phyloP scores from a whole-genome alignment of 2,888 invertebrate genomes.

The Cactoblastis cactorum region DNA sequence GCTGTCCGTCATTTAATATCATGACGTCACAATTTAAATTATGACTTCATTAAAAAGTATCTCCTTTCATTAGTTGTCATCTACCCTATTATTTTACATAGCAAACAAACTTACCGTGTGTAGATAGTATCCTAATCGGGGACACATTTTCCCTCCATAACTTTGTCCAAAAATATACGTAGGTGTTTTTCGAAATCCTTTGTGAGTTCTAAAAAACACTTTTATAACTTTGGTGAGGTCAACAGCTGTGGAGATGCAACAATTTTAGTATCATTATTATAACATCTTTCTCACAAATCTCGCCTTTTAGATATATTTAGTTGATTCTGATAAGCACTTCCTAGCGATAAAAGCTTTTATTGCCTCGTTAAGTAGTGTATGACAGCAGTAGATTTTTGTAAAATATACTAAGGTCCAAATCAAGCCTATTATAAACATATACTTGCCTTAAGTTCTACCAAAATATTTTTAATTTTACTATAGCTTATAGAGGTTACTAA shows the following conservation, averaged over 20 bases:
- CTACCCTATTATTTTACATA: too few relatives aligned
- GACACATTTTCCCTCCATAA: constrained; percentile 94
- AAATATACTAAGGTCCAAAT: too few relatives aligned
- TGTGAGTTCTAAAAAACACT: constrained; percentile 82
- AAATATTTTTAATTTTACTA: too few relatives aligned
- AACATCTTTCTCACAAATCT: constrained; percentile 8
- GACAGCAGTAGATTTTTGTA: too few relatives aligned
- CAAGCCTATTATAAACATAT: too few relatives aligned
- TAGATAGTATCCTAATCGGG: constrained; percentile 58
- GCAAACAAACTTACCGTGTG: constrained; percentile 46
- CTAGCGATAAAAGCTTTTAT: not conserved
- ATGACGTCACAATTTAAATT: constrained; percentile 4
- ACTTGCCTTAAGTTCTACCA: too few relatives aligned
- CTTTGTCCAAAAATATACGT: constrained; percentile 93
- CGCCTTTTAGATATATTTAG: not conserved
- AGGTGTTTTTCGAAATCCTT: constrained; percentile 85
- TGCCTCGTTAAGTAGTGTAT: not conserved
- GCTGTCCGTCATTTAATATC: too few relatives aligned
- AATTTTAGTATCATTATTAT: not conserved
- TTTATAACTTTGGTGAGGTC: constrained; percentile 87
- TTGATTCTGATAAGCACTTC: constrained; percentile 4
- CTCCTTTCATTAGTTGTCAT: not conserved
- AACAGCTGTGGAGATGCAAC: constrained; percentile 64
- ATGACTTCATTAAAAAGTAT: constrained; percentile 7
- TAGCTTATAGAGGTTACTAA: too few relatives aligned